phyloP scores from a whole-genome alignment of 1,140 invertebrate genomes.

The Ceratoteleas bidentatus region DNA sequence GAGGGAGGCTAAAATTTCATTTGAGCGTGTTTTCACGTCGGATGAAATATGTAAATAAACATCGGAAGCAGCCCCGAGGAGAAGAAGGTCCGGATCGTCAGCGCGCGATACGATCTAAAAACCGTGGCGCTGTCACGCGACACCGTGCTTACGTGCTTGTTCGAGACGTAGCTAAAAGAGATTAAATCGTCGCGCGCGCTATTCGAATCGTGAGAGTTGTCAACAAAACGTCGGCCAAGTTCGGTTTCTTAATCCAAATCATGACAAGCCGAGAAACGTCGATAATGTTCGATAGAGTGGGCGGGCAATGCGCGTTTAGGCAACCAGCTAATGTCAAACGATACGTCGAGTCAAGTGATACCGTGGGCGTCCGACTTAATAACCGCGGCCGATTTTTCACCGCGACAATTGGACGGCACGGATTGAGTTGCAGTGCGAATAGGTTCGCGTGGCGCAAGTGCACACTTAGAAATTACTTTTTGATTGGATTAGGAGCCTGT shows the following conservation, averaged over 20 bases:
- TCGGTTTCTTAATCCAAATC: slow-evolving; percentile 73
- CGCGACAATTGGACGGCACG: not conserved
- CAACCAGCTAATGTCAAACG: slow-evolving; percentile 55
- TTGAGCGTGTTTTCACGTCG: slow-evolving; percentile 38
- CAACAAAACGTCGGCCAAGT: slow-evolving; percentile 62
- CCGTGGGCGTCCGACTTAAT: slow-evolving; percentile 51
- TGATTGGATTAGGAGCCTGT: no score
- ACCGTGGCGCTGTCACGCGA: slow-evolving; percentile 63
- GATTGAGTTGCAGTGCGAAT: not conserved
- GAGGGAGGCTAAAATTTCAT: slow-evolving; percentile 20
- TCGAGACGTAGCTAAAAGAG: slow-evolving; percentile 58
- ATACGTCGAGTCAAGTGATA: slow-evolving; percentile 31
- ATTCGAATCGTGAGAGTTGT: slow-evolving; percentile 70
- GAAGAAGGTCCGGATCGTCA: slow-evolving; percentile 51
- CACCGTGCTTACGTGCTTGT: slow-evolving; percentile 62
- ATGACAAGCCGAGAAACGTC: slow-evolving; percentile 55
- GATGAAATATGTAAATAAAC: slow-evolving; percentile 60
- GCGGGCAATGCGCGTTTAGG: slow-evolving; percentile 56
- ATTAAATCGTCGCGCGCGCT: slow-evolving; percentile 65
- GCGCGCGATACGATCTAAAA: slow-evolving; percentile 61
- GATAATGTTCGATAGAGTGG: slow-evolving; percentile 55
- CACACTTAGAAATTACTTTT: no score
- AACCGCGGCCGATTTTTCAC: not conserved
- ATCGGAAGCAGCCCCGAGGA: slow-evolving; percentile 46
- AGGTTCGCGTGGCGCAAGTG: not conserved